Evolutionary conservation across 2,888 invertebrate species (phyloP).

Genomic region (Bellardia bayeri): DNA sequence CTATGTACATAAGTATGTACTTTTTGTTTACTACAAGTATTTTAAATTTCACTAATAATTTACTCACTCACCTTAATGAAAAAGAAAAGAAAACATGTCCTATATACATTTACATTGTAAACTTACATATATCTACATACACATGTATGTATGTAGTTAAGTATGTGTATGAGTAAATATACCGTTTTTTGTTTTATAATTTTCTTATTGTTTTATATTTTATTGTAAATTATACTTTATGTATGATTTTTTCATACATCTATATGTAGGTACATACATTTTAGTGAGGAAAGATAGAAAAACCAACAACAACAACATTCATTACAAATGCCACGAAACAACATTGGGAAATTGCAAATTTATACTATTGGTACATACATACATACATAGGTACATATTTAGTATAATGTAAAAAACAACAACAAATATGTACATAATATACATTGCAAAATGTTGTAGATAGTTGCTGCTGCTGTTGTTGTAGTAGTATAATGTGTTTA

Average conservation of each 20-base stretch:
- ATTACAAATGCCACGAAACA: conserved; percentile 58
- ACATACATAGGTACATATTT: background rate
- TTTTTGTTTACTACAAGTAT: conserved; percentile 11
- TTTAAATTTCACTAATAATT: conserved; percentile 49
- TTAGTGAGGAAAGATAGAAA: background rate
- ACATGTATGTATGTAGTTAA: background rate
- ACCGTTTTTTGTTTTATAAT: conserved; percentile 43
- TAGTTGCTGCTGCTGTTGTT: background rate
- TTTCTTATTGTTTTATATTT: conserved; percentile 51
- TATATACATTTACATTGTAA: background rate
- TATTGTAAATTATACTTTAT: conserved; percentile 45
- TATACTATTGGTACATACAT: conserved; percentile 45
- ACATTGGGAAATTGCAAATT: conserved; percentile 69
- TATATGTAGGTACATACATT: background rate
- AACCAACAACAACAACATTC: conserved; percentile 22
- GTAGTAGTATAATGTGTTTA: conserved; percentile 33
- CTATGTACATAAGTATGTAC: background rate
- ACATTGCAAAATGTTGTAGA: background rate
- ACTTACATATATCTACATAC: background rate
- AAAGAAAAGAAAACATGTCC: background rate
- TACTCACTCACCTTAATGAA: conserved; percentile 32
- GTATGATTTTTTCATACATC: conserved; percentile 21
- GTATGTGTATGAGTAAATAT: conserved; percentile 2
- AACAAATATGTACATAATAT: background rate
- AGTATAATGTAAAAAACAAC: conserved; percentile 5